Evolutionary conservation across 30 jellyfish, hydroid and myxozoan species (phyloP).

Genomic region (Aurelia sp.): DNA sequence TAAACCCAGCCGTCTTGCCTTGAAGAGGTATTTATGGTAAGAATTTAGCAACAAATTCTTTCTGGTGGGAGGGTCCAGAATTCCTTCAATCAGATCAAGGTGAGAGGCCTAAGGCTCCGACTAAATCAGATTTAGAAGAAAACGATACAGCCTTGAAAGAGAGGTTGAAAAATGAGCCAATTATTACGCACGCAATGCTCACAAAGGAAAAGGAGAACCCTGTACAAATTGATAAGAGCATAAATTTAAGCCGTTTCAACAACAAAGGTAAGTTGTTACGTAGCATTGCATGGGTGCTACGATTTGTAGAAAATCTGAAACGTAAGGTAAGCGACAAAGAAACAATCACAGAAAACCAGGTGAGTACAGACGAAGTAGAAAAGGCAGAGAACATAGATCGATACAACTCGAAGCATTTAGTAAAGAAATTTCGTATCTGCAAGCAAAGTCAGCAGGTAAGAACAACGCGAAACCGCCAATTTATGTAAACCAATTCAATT

Average conservation of each 20-base stretch:
- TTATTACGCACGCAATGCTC: constrained; percentile 30
- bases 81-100: constrained; percentile 31
- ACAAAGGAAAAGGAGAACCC: not conserved
- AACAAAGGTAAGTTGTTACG: constrained; percentile 30
- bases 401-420: constrained; percentile 44
- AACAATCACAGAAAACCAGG: constrained; percentile 23
- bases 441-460: constrained; percentile 14
- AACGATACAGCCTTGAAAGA: constrained; percentile 13
- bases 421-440: constrained; percentile 32
- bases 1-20: constrained; percentile 26
- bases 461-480: too few relatives aligned
- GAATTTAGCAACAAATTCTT: constrained; percentile 4
- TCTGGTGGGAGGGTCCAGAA: constrained; percentile 75
- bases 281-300: constrained; percentile 27
- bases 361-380: constrained; percentile 42
- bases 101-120: constrained; percentile 23
- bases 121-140: not conserved
- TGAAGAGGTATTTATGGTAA: constrained; percentile 16
- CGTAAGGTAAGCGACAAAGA: constrained; percentile 15
- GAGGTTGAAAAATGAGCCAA: constrained; percentile 38
- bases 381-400: constrained; percentile 41
- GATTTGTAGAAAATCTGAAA: constrained; percentile 19
- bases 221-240: constrained; percentile 2
- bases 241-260: not conserved
- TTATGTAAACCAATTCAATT: constrained; percentile 55